Percentiles rank a stretch among this genome's conserved stretches.
Conservation (phyloP, 2,797 vertebrate species). For the Macropodus opercularis region DNA sequence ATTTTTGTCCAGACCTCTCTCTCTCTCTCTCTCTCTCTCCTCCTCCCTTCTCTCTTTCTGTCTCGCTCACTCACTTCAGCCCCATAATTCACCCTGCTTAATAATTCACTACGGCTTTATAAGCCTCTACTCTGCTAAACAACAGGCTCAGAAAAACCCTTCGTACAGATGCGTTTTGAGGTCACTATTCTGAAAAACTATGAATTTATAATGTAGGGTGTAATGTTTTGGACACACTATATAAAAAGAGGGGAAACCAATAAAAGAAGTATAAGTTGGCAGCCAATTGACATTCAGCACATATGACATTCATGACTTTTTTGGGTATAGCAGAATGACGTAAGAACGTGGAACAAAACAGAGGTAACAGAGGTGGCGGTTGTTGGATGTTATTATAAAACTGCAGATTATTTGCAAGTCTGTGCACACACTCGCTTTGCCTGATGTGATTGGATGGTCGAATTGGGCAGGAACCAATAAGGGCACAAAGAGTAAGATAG, state of each 20-base stretch:
- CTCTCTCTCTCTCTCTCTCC: conserved; percentile 36
- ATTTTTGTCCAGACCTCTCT: conserved; percentile 79
- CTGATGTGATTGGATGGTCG: conserved; percentile 68
- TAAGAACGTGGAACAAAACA: conserved; percentile 5
- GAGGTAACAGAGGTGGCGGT: conserved; percentile 33
- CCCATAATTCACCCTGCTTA: conserved; percentile 79
- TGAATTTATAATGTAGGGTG: conserved; percentile 1
- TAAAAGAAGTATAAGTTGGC: neutral
- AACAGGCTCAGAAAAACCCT: conserved; percentile 62
- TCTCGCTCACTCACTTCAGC: conserved; percentile 54
- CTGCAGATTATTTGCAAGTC: conserved; percentile 73
- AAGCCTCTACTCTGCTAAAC: conserved; percentile 67
- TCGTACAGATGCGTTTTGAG: conserved; percentile 49
- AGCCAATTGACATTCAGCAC: conserved; percentile 19
- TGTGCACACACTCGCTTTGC: conserved; percentile 58
- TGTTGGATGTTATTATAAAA: conserved; percentile 59
- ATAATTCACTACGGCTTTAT: conserved; percentile 79
- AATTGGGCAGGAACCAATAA: conserved; percentile 73
- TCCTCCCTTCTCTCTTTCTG: conserved; percentile 25
- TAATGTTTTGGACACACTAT: neutral
- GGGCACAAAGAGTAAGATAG: conserved; percentile 55
- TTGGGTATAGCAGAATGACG: conserved; percentile 12
- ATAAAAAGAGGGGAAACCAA: neutral
- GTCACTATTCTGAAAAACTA: conserved; percentile 29
- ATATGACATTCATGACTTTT: conserved; percentile 24